Conservation (phyloP, 2,797 vertebrate genomes). For the Aythya fuligula region DNA sequence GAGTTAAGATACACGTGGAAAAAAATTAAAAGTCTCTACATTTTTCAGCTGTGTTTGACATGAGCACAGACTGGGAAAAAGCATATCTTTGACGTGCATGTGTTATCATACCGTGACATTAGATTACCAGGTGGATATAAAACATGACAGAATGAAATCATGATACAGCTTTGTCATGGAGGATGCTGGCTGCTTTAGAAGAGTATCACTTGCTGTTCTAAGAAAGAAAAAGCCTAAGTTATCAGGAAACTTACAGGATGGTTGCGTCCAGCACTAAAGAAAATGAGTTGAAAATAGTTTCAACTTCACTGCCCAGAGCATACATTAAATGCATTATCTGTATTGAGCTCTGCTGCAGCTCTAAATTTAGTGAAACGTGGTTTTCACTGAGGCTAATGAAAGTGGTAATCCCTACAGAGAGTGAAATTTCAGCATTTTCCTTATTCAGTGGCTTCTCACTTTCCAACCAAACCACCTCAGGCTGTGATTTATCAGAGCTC, state of each 20-base stretch:
- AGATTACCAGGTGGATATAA: constrained; percentile 4
- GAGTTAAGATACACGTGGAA: background rate
- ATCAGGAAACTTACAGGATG: constrained; percentile 52
- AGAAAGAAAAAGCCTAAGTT: constrained; percentile 49
- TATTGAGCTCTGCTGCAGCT: constrained; percentile 62
- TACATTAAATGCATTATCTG: constrained; percentile 66
- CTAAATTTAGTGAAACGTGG: constrained; percentile 67
- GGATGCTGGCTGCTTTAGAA: constrained; percentile 22
- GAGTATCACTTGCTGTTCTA: constrained; percentile 7
- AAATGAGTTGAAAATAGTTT: constrained; percentile 74
- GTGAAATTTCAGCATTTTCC: constrained; percentile 56
- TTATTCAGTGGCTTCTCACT: constrained; percentile 54
- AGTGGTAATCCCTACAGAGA: constrained; percentile 54
- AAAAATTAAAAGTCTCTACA: background rate
- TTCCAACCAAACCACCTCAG: constrained; percentile 32
- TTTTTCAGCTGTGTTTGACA: background rate
- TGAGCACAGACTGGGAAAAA: background rate
- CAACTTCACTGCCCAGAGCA: constrained; percentile 68
- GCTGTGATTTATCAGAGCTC: constrained; percentile 31
- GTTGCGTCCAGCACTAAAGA: constrained; percentile 53
- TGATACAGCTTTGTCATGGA: constrained; percentile 2
- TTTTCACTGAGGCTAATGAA: constrained; percentile 69
- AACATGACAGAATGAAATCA: background rate
- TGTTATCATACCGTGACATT: background rate
- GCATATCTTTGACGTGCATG: background rate